phyloP scores from a whole-genome alignment of 30 jellyfish, hydroid and myxozoan species.

The Nemopilema nomurai region DNA sequence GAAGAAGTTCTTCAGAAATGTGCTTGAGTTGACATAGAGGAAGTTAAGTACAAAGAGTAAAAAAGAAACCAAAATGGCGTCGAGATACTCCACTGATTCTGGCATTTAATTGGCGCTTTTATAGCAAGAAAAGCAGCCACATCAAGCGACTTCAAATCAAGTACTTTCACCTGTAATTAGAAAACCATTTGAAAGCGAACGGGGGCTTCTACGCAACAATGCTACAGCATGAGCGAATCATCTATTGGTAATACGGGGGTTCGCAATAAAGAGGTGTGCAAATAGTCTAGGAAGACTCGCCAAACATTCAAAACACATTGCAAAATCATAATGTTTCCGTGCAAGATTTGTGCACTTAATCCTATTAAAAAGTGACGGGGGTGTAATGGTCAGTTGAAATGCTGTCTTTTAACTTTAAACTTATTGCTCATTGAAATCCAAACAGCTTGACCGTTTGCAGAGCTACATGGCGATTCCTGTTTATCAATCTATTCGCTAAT shows the following conservation, averaged over 20 bases:
- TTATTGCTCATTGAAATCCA: no score
- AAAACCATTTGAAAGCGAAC: slow-evolving; percentile 11
- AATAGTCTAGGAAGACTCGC: background rate
- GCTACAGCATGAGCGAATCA: slow-evolving; percentile 4
- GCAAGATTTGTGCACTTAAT: background rate
- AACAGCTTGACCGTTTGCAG: no score
- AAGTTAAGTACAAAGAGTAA: background rate
- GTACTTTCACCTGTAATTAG: slow-evolving; percentile 48
- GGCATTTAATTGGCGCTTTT: background rate
- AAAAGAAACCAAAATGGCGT: background rate
- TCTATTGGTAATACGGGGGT: slow-evolving; percentile 30
- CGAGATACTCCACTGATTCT: background rate
- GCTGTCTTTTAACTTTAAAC: no score
- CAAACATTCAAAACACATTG: background rate
- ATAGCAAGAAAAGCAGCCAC: background rate
- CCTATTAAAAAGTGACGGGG: background rate
- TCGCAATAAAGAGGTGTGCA: background rate
- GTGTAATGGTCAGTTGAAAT: background rate
- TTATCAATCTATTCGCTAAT: no score
- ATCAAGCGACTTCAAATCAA: slow-evolving; percentile 1
- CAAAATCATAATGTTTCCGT: background rate
- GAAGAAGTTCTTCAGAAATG: background rate
- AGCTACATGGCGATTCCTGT: no score
- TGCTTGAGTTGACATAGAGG: background rate
- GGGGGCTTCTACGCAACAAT: slow-evolving; percentile 30